phyloP scores from a whole-genome alignment of 2,113 vertebrate genomes.

The Bambusicola thoracicus region DNA sequence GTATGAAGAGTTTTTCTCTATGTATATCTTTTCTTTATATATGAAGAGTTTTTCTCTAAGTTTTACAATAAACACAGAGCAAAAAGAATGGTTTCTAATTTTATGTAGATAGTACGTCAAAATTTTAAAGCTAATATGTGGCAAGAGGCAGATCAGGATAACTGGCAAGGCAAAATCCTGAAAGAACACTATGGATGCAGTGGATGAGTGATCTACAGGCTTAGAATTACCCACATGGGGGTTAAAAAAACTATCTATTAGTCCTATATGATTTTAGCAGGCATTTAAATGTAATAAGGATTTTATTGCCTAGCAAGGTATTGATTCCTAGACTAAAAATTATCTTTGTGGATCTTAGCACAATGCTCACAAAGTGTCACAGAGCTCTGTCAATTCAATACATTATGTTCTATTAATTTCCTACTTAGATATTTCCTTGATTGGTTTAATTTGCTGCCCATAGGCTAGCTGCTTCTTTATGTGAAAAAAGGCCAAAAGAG shows the following conservation, averaged over 20 bases:
- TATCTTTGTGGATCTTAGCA: not conserved
- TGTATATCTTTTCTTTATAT: too few species aligned
- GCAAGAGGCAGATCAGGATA: not conserved
- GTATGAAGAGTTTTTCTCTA: not conserved
- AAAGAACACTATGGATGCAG: not conserved
- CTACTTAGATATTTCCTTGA: not conserved
- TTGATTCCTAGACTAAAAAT: not conserved
- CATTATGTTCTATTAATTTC: not conserved
- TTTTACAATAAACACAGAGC: not conserved
- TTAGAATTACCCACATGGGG: not conserved
- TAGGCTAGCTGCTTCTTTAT: not conserved
- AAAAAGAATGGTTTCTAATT: not conserved
- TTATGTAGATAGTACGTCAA: not conserved
- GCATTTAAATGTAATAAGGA: not conserved
- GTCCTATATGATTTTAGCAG: not conserved
- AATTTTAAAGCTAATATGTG: not conserved
- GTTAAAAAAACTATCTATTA: not conserved
- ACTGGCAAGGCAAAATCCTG: not conserved
- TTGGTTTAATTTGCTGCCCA: not conserved
- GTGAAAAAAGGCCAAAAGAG: slow-evolving; percentile 1
- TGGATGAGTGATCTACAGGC: not conserved
- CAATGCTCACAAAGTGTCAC: not conserved
- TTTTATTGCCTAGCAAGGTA: not conserved
- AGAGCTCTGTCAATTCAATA: not conserved
- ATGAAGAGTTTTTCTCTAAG: not conserved